Evolutionary conservation across 2,113 vertebrate genomes (phyloP), one percentile per base, ranked within the genome.

Genomic region (Capreolus pygargus): DNA sequence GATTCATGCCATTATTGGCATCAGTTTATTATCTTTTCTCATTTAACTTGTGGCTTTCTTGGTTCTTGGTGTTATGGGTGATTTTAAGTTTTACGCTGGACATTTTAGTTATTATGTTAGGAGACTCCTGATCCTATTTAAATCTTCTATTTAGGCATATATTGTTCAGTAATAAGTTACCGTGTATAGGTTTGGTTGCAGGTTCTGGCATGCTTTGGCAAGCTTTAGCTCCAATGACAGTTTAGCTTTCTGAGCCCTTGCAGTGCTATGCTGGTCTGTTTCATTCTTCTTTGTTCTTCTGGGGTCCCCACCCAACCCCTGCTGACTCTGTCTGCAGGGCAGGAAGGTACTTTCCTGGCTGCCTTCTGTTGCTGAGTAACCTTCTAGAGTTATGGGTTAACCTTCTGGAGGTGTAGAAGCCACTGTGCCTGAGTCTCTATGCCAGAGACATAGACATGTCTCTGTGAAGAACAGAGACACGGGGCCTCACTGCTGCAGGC

Each of bases 311-410:
- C 25, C 89, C 60, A 25, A 1, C 13, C 28, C 33, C 47, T 86
- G 60, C 84, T 50, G 50, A 60, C 58, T 33, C 78, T 23, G 33
- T 94, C 81, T 96, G 33, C 28, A 47, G 61, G 60, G 54, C 89
- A 52, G 3, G 45, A 64, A 94, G 50, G 39, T 81, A 58, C 36
- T 83, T 94, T 81, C 23, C 84, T 82, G 78, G 83, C 36, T 94
- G 52, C 39, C 67, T 95, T 89, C 45, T 9, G 78, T 93, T 96
- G 89, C 96, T 91, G 64, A 74, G 86, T 76, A 91, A 95, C 36
- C 52, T 84, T 82, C 81, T 91, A 91, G 30, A 6, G 39, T 70
- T 70, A 36, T 6, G n/a, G 67, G n/a, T 70, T 70, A 23, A 36
- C 9, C 67, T 70, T 70, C 67, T 36, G 39, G 67, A 70, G 19